phyloP scores from a whole-genome alignment of 2,888 invertebrate species.

The Caenorhabditis afra region DNA sequence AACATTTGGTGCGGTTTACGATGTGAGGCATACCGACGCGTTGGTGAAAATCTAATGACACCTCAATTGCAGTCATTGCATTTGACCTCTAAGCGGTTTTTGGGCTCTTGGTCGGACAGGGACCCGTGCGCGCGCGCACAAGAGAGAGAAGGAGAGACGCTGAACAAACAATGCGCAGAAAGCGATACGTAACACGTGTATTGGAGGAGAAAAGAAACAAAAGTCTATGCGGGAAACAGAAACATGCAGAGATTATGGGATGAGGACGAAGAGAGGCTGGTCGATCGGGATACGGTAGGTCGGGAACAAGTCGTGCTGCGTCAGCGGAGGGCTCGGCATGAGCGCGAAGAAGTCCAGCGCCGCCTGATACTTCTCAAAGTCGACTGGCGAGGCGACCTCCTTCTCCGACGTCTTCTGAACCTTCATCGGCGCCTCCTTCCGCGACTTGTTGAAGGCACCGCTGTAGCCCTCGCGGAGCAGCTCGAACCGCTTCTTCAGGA shows the following conservation, averaged over 20 bases:
- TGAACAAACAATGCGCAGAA: too few species aligned
- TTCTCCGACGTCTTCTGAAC: background rate
- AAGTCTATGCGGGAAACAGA: background rate
- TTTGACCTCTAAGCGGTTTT: too few species aligned
- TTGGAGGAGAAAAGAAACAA: too few species aligned
- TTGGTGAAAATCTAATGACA: too few species aligned
- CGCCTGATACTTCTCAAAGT: background rate
- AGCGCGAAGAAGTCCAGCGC: background rate
- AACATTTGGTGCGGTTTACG: too few species aligned
- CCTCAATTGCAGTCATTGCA: too few species aligned
- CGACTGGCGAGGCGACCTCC: too few species aligned
- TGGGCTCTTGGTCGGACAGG: too few species aligned
- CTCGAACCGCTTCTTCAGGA: background rate
- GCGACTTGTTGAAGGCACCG: background rate
- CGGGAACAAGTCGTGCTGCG: background rate
- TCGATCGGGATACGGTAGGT: conserved; percentile 24
- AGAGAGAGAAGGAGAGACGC: too few species aligned
- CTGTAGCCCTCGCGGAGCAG: background rate
- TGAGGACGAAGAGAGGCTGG: conserved; percentile 23
- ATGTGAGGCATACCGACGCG: too few species aligned
- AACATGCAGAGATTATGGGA: conserved; percentile 1
- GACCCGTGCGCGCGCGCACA: too few species aligned
- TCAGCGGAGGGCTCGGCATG: conserved; percentile 7
- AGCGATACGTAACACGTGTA: too few species aligned
- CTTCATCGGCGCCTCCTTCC: background rate